Conservation (phyloP, 1,140 invertebrate species). For the Zaprionus ornatus region DNA sequence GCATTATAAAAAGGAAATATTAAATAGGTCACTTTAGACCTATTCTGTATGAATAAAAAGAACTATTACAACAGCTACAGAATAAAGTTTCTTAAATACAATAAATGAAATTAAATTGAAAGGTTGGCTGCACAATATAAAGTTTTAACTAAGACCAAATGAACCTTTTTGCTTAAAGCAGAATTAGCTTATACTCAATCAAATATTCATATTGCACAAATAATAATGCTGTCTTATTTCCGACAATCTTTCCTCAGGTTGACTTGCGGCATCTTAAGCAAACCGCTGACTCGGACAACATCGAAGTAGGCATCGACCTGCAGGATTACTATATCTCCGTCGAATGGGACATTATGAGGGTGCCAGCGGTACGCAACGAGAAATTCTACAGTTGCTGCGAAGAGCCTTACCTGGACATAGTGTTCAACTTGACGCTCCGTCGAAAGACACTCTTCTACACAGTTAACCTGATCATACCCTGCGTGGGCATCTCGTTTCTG, state of each 20-base stretch:
- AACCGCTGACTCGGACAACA: constrained; percentile 91
- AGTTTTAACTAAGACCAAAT: no score
- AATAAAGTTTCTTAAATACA: no score
- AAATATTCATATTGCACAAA: neutral
- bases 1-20: no score
- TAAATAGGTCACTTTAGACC: no score
- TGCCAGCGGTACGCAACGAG: constrained; percentile 93
- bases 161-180: no score
- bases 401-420: constrained; percentile 97
- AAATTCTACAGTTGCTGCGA: constrained; percentile 96
- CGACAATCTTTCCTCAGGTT: constrained; percentile 86
- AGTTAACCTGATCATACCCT: constrained; percentile 97
- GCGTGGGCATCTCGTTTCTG: constrained; percentile 98
- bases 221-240: neutral
- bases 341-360: constrained; percentile 98
- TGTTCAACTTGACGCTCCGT: constrained; percentile 98
- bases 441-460: constrained; percentile 99
- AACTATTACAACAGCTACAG: no score
- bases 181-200: neutral
- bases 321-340: constrained; percentile 98
- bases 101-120: no score
- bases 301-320: constrained; percentile 95
- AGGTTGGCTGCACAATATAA: no score
- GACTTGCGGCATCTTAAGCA: constrained; percentile 94
- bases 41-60: no score